Percentiles rank a stretch among this genome's conserved stretches.
These are phyloP conservation scores for Calephelis virginiensis DNA, from an alignment of 1,140 invertebrate species.

Conservation along the genomic window DNA sequence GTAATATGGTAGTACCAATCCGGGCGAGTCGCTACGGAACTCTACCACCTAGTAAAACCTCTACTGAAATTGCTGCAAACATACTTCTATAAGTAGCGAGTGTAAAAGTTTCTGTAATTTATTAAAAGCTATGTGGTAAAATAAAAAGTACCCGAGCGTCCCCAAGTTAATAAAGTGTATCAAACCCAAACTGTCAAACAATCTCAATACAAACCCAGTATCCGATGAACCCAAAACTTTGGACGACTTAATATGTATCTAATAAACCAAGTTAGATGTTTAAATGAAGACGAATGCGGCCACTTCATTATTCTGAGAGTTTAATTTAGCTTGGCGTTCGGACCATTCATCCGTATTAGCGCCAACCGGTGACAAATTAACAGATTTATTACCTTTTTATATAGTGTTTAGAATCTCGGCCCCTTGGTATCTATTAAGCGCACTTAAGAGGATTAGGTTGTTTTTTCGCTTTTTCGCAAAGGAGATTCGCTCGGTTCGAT, in stretches of 20 bases:
- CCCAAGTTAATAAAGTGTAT: slow-evolving; percentile 8
- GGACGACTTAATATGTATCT: slow-evolving; percentile 47
- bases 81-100: too few relatives aligned
- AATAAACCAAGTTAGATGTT: slow-evolving; percentile 48
- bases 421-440: slow-evolving; percentile 10
- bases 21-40: too few relatives aligned
- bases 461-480: not conserved
- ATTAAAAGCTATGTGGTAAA: not conserved
- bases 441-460: slow-evolving; percentile 6
- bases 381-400: slow-evolving; percentile 50
- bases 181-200: slow-evolving; percentile 50
- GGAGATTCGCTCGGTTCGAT: too few relatives aligned
- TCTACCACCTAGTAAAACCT: too few relatives aligned
- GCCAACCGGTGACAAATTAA: slow-evolving; percentile 51
- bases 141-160: slow-evolving; percentile 13
- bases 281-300: slow-evolving; percentile 60
- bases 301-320: slow-evolving; percentile 61
- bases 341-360: slow-evolving; percentile 60
- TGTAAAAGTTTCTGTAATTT: too few relatives aligned
- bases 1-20: too few relatives aligned
- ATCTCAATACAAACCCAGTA: slow-evolving; percentile 40
- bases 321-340: slow-evolving; percentile 55
- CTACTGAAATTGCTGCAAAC: too few relatives aligned
- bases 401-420: slow-evolving; percentile 28
- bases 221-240: slow-evolving; percentile 43